These are phyloP conservation scores for Osedax fenrisi DNA, from an alignment of 2,888 invertebrate genomes.

Conservation along the genomic window DNA sequence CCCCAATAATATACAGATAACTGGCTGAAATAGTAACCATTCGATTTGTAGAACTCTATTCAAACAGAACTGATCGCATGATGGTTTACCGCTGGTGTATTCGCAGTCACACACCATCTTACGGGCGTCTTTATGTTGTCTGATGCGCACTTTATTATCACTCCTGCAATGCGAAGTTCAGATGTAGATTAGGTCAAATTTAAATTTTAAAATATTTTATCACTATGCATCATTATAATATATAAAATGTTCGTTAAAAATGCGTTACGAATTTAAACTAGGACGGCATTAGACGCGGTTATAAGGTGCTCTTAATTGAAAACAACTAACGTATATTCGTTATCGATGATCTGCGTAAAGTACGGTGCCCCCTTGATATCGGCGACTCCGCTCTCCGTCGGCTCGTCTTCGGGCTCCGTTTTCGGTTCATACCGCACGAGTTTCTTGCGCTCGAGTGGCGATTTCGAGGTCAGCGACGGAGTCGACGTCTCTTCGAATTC, in stretches of 20 bases:
- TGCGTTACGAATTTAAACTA: no score
- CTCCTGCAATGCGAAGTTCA: background rate
- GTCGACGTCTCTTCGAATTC: background rate
- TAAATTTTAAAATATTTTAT: no score
- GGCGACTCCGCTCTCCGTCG: background rate
- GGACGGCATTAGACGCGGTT: no score
- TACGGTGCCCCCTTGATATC: background rate
- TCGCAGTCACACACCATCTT: constrained; percentile 94
- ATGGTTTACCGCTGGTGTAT: constrained; percentile 66
- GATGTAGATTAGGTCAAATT: no score
- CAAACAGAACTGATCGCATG: constrained; percentile 88
- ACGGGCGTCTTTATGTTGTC: constrained; percentile 69
- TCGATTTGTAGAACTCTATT: constrained; percentile 95
- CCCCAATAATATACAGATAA: no score
- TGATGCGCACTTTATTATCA: background rate
- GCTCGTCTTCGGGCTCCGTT: background rate
- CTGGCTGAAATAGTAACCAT: constrained; percentile 63
- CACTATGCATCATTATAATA: no score
- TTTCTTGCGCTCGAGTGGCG: background rate
- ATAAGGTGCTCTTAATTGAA: background rate
- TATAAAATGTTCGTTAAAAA: no score
- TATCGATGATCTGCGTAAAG: background rate
- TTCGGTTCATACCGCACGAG: background rate
- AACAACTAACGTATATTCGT: background rate
- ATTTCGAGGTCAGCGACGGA: background rate